Conservation (phyloP, 2,113 vertebrate species). For the Bombycilla garrulus region DNA sequence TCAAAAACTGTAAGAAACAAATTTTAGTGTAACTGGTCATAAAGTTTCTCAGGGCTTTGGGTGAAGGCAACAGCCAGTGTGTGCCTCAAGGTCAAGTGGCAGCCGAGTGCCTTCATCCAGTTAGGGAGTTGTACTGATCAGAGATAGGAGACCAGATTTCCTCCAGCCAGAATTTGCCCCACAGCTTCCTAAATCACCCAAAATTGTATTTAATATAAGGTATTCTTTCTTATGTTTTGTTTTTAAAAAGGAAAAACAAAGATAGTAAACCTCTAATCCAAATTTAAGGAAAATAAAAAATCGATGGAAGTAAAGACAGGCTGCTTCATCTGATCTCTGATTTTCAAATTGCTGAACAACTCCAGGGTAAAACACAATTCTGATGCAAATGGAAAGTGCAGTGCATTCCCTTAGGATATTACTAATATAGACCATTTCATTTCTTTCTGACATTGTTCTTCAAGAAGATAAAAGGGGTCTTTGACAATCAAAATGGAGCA, state of each 20-base stretch:
- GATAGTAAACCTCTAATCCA: not conserved
- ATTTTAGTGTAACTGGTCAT: not conserved
- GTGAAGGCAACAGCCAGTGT: not conserved
- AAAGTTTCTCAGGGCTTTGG: not conserved
- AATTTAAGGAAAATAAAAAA: not conserved
- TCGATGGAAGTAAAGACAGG: fast-evolving
- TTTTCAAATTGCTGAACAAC: not conserved
- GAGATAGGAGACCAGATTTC: not conserved
- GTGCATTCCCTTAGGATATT: not conserved
- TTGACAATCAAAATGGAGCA: not conserved
- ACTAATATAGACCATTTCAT: not conserved
- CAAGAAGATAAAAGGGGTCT: not conserved
- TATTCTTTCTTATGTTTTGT: not conserved
- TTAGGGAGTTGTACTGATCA: not conserved
- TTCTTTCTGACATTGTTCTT: not conserved
- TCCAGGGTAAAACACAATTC: not conserved
- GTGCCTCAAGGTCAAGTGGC: not conserved
- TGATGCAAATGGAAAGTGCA: not conserved
- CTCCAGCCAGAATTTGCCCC: not conserved
- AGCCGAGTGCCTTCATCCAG: not conserved
- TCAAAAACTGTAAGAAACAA: not conserved
- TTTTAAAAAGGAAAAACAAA: not conserved
- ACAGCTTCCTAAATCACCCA: not conserved
- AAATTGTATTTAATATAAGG: not conserved
- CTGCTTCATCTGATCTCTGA: not conserved